Conservation (phyloP, 2,113 vertebrate genomes). For the Tautogolabrus adspersus region DNA sequence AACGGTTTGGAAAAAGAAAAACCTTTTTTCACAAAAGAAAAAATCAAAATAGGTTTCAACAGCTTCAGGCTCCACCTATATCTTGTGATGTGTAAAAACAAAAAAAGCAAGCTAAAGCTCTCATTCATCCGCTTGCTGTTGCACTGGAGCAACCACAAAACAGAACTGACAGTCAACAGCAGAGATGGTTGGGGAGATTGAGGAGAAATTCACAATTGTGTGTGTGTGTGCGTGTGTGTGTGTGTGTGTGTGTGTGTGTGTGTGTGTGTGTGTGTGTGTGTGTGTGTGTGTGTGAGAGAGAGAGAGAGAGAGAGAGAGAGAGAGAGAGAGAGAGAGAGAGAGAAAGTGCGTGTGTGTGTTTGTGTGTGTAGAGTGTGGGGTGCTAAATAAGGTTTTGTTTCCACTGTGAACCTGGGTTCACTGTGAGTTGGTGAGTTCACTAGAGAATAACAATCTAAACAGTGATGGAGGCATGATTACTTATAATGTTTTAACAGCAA, state of each 20-base stretch:
- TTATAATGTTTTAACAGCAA: conserved; percentile 12
- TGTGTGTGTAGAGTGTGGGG: conserved; percentile 1
- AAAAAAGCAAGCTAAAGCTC: conserved; percentile 43
- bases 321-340: too few relatives aligned
- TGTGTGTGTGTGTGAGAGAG: too few relatives aligned
- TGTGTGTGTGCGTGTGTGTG: neutral
- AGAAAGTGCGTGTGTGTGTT: neutral
- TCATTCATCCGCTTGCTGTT: conserved; percentile 74
- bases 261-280: too few relatives aligned
- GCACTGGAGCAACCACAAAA: conserved; percentile 68
- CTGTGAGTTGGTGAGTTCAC: conserved; percentile 39
- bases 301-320: too few relatives aligned
- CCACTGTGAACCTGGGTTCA: conserved; percentile 54
- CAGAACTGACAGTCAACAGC: conserved; percentile 68
- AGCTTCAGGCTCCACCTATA: conserved; percentile 59
- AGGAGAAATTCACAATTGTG: conserved; percentile 26
- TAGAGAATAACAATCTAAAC: conserved; percentile 43
- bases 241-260: conserved; percentile 1
- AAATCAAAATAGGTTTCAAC: conserved; percentile 42
- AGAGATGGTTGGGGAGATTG: conserved; percentile 66
- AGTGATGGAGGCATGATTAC: conserved; percentile 3
- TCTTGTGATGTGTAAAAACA: conserved; percentile 57
- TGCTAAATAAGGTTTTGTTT: conserved; percentile 71
- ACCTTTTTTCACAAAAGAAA: conserved; percentile 15
- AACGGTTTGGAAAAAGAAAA: conserved; percentile 16